Evolutionary conservation across 2,888 invertebrate genomes (phyloP), one percentile per base, ranked within the genome.

Genomic region (Pachycephus smyrnensis): DNA sequence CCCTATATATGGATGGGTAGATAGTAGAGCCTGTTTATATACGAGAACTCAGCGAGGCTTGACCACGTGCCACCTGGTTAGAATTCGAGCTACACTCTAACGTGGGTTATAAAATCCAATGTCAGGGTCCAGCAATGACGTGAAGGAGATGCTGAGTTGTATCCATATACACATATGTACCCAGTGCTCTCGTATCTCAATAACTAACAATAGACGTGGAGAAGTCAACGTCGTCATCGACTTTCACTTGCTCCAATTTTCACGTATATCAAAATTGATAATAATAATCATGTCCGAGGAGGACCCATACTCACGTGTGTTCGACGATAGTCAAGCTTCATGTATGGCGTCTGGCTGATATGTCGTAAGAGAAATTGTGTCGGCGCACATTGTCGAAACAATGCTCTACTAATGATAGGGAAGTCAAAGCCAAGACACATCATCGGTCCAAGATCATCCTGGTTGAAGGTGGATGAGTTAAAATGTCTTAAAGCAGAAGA

Each of bases 381-480:
- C 33, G 33, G 36, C 30, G 4, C 35, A 73, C 35, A 4, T 33
- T 73, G 79, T 80, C 37, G 82, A 84, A 82, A 84, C 83, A 85
- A 84, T 82, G 80, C 77, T 79, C 79, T 73, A 79, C 79, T 86
- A 85, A 86, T 85, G 83, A 86, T 78, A 85, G 85, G 80, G 86
- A 74, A 84, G 78, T 30, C 69, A 69, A 12, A 32, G 31, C 71
- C 32, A 71, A 12, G 71, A 32, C 71, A 11, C 74, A 36, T 36
- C 74, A 23, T 35, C 74, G 37, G 31, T 31, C 77, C 33, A 35
- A 11, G 75, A 76, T 71, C 76, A 37, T 81, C 81, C 79, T 81
- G 80, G 79, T 80, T 80, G 75, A 81, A 83, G 79, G 81, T 81
- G 82, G 81, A 80, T 75, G 80, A 75, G 76, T 55, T 23, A 6